Conservation (phyloP, 2,888 invertebrate species). For the Sinhomidia bicolor region DNA sequence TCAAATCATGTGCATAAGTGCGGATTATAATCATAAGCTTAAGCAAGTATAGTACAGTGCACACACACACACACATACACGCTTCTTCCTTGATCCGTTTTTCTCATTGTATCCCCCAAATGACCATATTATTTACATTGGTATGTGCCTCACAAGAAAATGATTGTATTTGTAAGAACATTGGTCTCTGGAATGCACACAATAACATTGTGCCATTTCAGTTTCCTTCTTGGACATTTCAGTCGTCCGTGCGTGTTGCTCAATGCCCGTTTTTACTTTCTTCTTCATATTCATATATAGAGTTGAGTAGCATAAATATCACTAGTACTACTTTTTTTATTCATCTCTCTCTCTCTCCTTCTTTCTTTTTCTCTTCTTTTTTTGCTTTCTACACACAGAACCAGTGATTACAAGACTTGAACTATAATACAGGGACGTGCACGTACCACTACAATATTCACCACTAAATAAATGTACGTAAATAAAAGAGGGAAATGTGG, state of each 20-base stretch:
- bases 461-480: slow-evolving; percentile 71
- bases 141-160: not conserved
- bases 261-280: slow-evolving; percentile 41
- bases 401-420: slow-evolving; percentile 49
- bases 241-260: slow-evolving; percentile 63
- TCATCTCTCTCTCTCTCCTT: not conserved
- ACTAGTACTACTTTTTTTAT: slow-evolving; percentile 36
- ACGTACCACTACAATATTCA: slow-evolving; percentile 46
- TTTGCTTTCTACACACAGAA: slow-evolving; percentile 4
- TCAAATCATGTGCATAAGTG: slow-evolving; percentile 19
- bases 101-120: not conserved
- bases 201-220: slow-evolving; percentile 63
- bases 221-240: slow-evolving; percentile 66
- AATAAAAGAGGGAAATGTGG: slow-evolving; percentile 66
- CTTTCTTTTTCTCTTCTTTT: slow-evolving; percentile 8
- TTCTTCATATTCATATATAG: slow-evolving; percentile 40
- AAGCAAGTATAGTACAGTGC: slow-evolving; percentile 9
- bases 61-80: too few species aligned
- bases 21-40: slow-evolving; percentile 1
- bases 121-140: slow-evolving; percentile 1
- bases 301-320: too few species aligned
- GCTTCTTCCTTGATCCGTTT: not conserved
- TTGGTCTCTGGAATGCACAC: slow-evolving; percentile 19
- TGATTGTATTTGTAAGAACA: not conserved
- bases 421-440: not conserved